Percentiles rank a stretch among this genome's conserved stretches.
Evolutionary conservation across 2,888 invertebrate genomes (phyloP).

Genomic region (Monopis laevigella): DNA sequence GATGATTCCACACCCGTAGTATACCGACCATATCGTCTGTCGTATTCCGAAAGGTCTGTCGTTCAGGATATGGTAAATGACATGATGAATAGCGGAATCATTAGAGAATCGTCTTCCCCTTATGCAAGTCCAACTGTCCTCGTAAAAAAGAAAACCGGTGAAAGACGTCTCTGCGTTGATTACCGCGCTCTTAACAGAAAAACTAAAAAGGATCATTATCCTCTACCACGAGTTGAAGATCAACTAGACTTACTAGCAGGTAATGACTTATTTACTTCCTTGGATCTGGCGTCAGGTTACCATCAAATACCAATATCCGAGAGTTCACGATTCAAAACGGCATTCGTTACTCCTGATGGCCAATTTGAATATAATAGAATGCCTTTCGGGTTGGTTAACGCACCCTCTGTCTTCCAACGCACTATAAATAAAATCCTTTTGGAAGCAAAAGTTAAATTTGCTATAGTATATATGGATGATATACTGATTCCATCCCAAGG

Average conservation of each 20-base stretch:
- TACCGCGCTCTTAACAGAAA: slow-evolving; percentile 18
- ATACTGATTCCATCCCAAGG: slow-evolving; percentile 12
- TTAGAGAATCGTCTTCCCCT: slow-evolving; percentile 19
- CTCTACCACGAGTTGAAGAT: slow-evolving; percentile 26
- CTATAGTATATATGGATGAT: slow-evolving; percentile 25
- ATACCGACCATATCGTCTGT: slow-evolving; percentile 21
- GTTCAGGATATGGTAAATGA: slow-evolving; percentile 20
- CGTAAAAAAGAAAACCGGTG: slow-evolving; percentile 22
- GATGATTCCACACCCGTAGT: slow-evolving; percentile 18
- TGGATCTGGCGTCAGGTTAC: slow-evolving; percentile 25
- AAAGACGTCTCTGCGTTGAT: slow-evolving; percentile 21
- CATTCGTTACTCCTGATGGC: slow-evolving; percentile 28
- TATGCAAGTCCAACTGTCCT: slow-evolving; percentile 23
- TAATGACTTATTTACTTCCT: slow-evolving; percentile 22
- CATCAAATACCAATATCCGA: slow-evolving; percentile 25
- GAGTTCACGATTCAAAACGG: slow-evolving; percentile 24
- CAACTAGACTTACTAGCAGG: slow-evolving; percentile 23
- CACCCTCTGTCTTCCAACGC: slow-evolving; percentile 26
- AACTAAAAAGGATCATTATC: slow-evolving; percentile 20
- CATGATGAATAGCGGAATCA: slow-evolving; percentile 17
- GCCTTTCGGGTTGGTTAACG: slow-evolving; percentile 24
- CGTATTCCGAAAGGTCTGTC: slow-evolving; percentile 16
- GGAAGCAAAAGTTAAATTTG: slow-evolving; percentile 17
- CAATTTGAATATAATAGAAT: slow-evolving; percentile 25
- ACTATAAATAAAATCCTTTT: slow-evolving; percentile 23